Percentiles rank a stretch among this genome's conserved stretches.
phyloP scores from a whole-genome alignment of 2,888 invertebrate genomes.

The Drosophila melanosoma region DNA sequence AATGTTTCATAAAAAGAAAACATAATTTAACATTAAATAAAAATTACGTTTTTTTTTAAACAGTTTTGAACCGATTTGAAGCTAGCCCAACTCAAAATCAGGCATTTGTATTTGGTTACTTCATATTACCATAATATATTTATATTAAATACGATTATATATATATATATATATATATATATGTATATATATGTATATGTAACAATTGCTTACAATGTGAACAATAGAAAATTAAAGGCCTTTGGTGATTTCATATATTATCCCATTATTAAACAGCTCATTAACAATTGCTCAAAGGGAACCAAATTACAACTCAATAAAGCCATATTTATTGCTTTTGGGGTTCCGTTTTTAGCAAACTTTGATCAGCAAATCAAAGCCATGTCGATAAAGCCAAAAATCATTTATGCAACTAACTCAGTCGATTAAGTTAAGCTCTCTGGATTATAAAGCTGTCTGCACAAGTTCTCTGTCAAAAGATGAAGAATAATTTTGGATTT shows the following conservation, averaged over 20 bases:
- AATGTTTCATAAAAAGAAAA: slow-evolving; percentile 11
- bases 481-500: not conserved
- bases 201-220: slow-evolving; percentile 38
- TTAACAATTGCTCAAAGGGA: slow-evolving; percentile 29
- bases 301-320: slow-evolving; percentile 56
- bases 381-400: not conserved
- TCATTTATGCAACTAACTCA: not conserved
- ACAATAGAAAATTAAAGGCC: slow-evolving; percentile 71
- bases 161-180: not conserved
- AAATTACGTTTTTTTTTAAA: not conserved
- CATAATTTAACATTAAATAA: not conserved
- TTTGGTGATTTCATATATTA: slow-evolving; percentile 58
- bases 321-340: slow-evolving; percentile 42
- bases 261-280: slow-evolving; percentile 19
- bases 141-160: slow-evolving; percentile 19
- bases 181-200: slow-evolving; percentile 8
- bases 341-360: not conserved
- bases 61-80: not conserved
- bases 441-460: not conserved
- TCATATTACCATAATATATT: slow-evolving; percentile 24
- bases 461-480: not conserved
- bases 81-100: not conserved
- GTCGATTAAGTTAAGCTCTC: not conserved
- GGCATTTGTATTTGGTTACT: not conserved
- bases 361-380: not conserved